These are phyloP conservation scores for Gracilinanus agilis DNA, from an alignment of 2,113 vertebrate genomes.

Conservation along the genomic window DNA sequence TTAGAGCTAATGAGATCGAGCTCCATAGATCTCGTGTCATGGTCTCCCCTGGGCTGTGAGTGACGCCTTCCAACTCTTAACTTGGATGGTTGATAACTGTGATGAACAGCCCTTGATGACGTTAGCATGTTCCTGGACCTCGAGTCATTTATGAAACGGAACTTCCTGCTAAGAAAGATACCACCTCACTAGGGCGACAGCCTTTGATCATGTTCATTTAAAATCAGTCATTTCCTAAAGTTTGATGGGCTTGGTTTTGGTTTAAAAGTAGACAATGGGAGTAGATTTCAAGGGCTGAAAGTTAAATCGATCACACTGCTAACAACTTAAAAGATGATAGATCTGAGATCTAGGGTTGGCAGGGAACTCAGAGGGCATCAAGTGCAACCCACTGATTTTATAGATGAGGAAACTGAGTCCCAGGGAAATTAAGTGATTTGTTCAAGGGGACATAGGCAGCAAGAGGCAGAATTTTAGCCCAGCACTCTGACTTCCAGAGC, in stretches of 20 bases:
- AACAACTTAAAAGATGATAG: neutral
- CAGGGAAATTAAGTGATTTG: neutral
- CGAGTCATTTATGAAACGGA: neutral
- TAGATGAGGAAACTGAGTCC: neutral
- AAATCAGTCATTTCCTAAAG: slow-evolving; percentile 3
- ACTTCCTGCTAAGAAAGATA: slow-evolving; percentile 37
- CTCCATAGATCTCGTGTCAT: slow-evolving; percentile 73
- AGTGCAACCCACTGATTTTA: neutral
- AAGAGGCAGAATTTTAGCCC: neutral
- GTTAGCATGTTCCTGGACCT: slow-evolving; percentile 34
- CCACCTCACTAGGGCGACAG: slow-evolving; percentile 6
- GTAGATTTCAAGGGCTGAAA: neutral
- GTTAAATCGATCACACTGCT: neutral
- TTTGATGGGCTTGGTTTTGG: neutral
- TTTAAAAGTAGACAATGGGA: neutral
- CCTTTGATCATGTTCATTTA: slow-evolving; percentile 48
- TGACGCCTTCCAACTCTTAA: slow-evolving; percentile 32
- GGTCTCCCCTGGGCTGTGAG: slow-evolving; percentile 71
- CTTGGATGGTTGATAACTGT: neutral
- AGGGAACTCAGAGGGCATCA: neutral
- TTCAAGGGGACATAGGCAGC: neutral
- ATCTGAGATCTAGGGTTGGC: neutral
- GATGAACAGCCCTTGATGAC: slow-evolving; percentile 13
- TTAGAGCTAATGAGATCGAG: slow-evolving; percentile 74
- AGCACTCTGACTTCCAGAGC: neutral